Evolutionary conservation across 2,888 invertebrate species (phyloP), one percentile per base, ranked within the genome.

Genomic region (Sympetrum striolatum): DNA sequence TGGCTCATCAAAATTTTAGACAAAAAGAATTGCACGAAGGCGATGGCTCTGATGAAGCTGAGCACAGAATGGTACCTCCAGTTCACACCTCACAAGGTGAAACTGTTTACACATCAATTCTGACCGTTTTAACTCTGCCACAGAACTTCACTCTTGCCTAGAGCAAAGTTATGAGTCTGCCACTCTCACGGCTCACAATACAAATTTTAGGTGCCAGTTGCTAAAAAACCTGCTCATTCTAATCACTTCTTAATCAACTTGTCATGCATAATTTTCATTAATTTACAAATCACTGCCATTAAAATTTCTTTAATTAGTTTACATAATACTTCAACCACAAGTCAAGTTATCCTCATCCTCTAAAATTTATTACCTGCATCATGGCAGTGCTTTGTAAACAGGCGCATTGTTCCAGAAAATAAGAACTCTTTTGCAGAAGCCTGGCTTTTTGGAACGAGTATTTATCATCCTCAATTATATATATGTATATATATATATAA

Each of bases 301-400:
- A 90, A 91, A 91, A 90, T 90, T 90, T 91, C 90, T 91, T 90
- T 91, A 91, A 91, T 86, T 86, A 86, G 86, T 86, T 86, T 86
- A 86, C 86, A 86, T 86, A 86, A 86, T 86, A 86, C 86, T 86
- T 64, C 86, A 86, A 86, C 86, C 86, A 86, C 60, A 86, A 86
- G 86, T 86, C 86, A 86, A 48, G 60, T 86, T 60, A 60, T 86
- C 35, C 60, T 86, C 86, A 86, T 64, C 31, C 60, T 86, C 86
- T 86, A 58, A 86, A 86, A 86, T 86, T 86, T 86, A 86, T 86
- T 86, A 86, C 86, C 86, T 86, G 86, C 86, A 86, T 86, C 82
- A 86, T 86, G 86, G 86, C 86, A 86, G 86, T 86, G 86, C 64
- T 86, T 86, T 86, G 86, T 86, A 86, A 86, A 86, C 86, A 86